Evolutionary conservation across 2,113 vertebrate genomes (phyloP), one percentile per base, ranked within the genome.

Genomic region (Aix galericulata): DNA sequence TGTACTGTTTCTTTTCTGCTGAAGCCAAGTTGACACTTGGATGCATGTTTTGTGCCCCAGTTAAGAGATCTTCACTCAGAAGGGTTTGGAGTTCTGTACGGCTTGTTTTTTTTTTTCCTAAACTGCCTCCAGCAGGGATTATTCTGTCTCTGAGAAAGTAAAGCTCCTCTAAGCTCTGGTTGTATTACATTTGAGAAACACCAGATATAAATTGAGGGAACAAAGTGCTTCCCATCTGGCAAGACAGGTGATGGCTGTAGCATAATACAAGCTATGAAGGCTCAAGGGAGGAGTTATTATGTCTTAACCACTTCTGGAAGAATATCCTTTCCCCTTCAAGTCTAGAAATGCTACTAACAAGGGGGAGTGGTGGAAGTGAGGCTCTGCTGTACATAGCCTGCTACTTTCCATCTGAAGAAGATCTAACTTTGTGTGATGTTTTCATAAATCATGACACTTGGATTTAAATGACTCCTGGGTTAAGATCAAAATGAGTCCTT

Each of bases 141-240:
- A 7, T 13, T n/a, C 44, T 8, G 5, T 29, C 2, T 1, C 1
- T 32, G 53, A 38, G 72, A 50, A 34, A 3, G n/a, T 36, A 4
- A 2, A 31, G 68, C n/a, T 72, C 46, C 40, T 66, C 12, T 27
- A 17, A 9, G n/a, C 76, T 59, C 38, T 77, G 46, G 8, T 31
- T 60, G 3, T 71, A 14, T 66, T 46, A 2, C 21, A 12, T 34
- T 31, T 34, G 63, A 34, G 71, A 66, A 86, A 31, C 29, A 48
- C 25, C 53, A 68, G 48, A 5, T 58, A 11, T 6, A 81, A 27
- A 56, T 4, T 16, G 48, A 89, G 62, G 40, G 34, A 79, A 36
- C 8, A 23, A 48, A 29, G 17, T 23, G 17, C n/a, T 60, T 40
- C n/a, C 34, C 9, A 2, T n/a, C 56, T 46, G n/a, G 56, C n/a